Evolutionary conservation across 2,113 vertebrate species (phyloP), one percentile per base, ranked within the genome.

Genomic region (Grantiella picta): DNA sequence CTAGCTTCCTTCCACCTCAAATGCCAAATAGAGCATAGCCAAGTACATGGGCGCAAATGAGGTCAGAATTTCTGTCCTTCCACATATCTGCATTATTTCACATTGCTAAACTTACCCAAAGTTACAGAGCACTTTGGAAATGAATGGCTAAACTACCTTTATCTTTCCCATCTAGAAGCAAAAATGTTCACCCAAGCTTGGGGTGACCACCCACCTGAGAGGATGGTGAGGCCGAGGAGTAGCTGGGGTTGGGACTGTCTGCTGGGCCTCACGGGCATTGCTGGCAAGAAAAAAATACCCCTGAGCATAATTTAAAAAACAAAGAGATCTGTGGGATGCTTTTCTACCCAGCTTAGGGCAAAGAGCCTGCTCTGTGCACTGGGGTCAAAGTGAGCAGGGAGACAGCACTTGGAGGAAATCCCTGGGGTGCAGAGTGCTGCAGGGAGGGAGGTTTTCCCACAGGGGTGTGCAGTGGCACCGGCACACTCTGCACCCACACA

Each of bases 91-190:
- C 35, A 44, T 85, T 54, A 61, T 78, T 88, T 86, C 69, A 54
- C 64, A 60, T 49, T 31, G 70, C 59, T 70, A 71, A 86, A 56
- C 33, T 91, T 90, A 83, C 65, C 76, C 73, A 94, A 70, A 53
- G 49, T 33, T 92, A 76, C 82, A 76, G 63, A 86, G 78, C 93
- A 93, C 89, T 95, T 94, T 68, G 28, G 50, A 65, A 72, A 69
- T 42, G 50, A 77, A 27, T 42, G 54, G 77, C 65, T 95, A 86
- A 53, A 92, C 80, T 72, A 79, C 73, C 72, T 95, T 93, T 54
- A 88, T 50, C 57, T 91, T 89, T 89, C 45, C 73, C 76, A 69
- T 54, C 53, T 91, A 79, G 64, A 73, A 85, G 86, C 66, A 90
- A 88, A 44, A 57, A 59, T 12, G 27, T n/a, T 64, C 33, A 19